phyloP scores from a whole-genome alignment of 2,113 vertebrate genomes.

The Paralichthys olivaceus region DNA sequence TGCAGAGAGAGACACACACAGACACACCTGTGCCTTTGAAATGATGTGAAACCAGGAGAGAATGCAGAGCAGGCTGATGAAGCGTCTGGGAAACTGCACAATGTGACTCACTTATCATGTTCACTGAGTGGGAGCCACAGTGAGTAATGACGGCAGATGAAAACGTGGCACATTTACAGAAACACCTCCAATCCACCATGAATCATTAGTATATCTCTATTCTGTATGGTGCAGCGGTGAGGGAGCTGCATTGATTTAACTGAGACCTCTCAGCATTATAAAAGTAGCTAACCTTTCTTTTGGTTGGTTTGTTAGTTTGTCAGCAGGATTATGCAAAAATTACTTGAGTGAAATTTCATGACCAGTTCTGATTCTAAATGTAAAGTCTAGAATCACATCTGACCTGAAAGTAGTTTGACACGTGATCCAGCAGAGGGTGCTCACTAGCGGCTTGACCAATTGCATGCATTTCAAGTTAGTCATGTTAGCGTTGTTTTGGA shows the following conservation, averaged over 20 bases:
- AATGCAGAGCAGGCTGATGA: constrained; percentile 1
- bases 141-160: neutral
- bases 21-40: constrained; percentile 26
- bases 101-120: constrained; percentile 2
- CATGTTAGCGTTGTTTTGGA: neutral
- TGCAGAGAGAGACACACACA: constrained; percentile 21
- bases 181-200: neutral
- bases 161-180: neutral
- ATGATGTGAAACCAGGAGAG: constrained; percentile 23
- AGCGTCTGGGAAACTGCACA: constrained; percentile 19
- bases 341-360: too few species aligned
- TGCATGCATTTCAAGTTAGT: neutral
- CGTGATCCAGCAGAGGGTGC: too few species aligned
- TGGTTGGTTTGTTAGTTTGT: too few species aligned
- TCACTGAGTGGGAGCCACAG: neutral
- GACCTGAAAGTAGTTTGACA: too few species aligned
- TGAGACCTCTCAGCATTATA: neutral
- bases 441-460: too few species aligned
- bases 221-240: neutral
- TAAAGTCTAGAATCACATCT: too few species aligned
- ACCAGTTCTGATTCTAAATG: too few species aligned
- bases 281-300: neutral
- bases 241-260: neutral
- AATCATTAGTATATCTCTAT: neutral
- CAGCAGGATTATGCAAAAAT: too few species aligned